Evolutionary conservation across 2,797 vertebrate genomes (phyloP).

Genomic region (Lepilemur ruficaudatus): DNA sequence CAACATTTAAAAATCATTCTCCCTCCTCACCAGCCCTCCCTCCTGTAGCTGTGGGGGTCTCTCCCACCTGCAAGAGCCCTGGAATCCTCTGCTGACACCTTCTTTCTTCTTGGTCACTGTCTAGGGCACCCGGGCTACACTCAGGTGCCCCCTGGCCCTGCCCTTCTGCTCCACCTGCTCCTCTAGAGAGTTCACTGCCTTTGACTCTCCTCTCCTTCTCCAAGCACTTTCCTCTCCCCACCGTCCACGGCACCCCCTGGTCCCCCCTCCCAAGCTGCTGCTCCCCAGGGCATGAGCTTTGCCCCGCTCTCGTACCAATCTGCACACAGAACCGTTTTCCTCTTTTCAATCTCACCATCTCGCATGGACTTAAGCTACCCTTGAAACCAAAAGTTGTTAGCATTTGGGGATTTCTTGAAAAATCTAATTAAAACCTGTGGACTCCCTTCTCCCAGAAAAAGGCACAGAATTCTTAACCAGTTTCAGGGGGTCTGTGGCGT

Average conservation of each 20-base stretch:
- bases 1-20: not conserved
- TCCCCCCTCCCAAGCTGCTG: too few species aligned
- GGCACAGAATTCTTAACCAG: not conserved
- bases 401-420: not conserved
- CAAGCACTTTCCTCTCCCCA: not conserved
- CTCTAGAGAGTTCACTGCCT: not conserved
- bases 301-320: not conserved
- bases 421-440: not conserved
- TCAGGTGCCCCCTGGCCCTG: not conserved
- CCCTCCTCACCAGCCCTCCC: rapidly evolving
- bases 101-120: not conserved
- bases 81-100: rapidly evolving
- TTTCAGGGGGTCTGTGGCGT: not conserved
- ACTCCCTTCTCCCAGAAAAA: not conserved
- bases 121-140: too few species aligned
- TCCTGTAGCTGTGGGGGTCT: not conserved
- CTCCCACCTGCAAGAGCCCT: not conserved
- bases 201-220: rapidly evolving
- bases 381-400: not conserved
- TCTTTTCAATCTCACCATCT: not conserved
- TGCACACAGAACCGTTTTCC: not conserved
- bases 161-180: not conserved
- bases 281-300: not conserved
- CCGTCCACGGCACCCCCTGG: rapidly evolving
- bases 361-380: not conserved